These are phyloP conservation scores for Microdon myrmicae DNA, from an alignment of 2,888 invertebrate species.

Conservation along the genomic window DNA sequence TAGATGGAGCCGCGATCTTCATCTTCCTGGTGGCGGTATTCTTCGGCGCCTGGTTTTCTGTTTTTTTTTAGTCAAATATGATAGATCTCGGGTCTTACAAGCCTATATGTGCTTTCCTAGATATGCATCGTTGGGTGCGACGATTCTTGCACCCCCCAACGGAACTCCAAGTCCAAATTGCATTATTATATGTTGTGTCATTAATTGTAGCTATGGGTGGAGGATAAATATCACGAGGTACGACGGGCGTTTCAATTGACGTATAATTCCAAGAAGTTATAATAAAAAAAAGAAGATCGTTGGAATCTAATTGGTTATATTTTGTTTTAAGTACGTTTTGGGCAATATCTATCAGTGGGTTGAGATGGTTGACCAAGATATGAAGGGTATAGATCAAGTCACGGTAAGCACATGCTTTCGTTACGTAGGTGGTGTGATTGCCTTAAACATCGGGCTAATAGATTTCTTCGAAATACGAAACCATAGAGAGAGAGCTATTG, in stretches of 20 bases:
- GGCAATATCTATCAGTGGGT: no score
- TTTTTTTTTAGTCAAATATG: background rate
- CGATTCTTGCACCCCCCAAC: constrained; percentile 33
- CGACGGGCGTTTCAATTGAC: constrained; percentile 9
- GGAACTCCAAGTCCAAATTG: constrained; percentile 26
- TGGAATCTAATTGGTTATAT: background rate
- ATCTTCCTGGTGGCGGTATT: constrained; percentile 26
- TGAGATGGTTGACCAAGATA: no score
- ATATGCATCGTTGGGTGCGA: constrained; percentile 19
- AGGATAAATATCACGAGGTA: constrained; percentile 5
- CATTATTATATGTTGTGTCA: constrained; percentile 39
- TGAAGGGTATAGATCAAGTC: no score
- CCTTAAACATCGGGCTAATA: no score
- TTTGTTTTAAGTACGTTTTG: no score
- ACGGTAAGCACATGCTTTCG: no score
- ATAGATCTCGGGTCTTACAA: no score
- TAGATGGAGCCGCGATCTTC: constrained; percentile 25
- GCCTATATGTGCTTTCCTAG: no score
- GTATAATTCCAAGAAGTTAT: constrained; percentile 3
- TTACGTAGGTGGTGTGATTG: no score
- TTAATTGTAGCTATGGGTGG: constrained; percentile 33
- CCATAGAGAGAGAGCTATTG: constrained; percentile 37
- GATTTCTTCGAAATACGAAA: no score
- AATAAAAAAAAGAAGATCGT: background rate
- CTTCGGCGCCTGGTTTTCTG: constrained; percentile 1